Percentiles rank a stretch among this genome's conserved stretches.
Evolutionary conservation across 2,888 invertebrate genomes (phyloP).

Genomic region (Willowsia nigromaculata): DNA sequence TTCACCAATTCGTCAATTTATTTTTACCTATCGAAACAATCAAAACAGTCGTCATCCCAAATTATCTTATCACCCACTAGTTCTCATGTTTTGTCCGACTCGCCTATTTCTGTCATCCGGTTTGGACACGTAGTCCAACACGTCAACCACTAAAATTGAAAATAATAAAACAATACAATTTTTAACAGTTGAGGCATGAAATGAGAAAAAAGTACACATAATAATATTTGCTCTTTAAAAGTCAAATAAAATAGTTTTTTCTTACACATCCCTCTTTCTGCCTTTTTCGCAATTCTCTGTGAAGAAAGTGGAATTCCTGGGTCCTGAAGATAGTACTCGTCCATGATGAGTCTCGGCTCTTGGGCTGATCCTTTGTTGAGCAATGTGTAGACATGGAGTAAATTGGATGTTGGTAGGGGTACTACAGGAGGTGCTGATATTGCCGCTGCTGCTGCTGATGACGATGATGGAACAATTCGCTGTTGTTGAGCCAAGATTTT

Average conservation of each 20-base stretch:
- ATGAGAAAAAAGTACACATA: not conserved
- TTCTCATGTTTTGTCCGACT: conserved; percentile 64
- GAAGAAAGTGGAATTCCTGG: not conserved
- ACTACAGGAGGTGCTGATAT: not conserved
- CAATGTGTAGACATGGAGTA: conserved; percentile 55
- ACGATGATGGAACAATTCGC: not conserved
- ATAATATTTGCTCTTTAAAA: not conserved
- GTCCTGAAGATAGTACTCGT: conserved; percentile 46
- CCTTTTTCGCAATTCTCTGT: conserved; percentile 44
- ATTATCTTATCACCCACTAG: conserved; percentile 50
- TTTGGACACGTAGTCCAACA: conserved; percentile 61
- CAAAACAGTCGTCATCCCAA: not conserved
- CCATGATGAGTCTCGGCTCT: conserved; percentile 41
- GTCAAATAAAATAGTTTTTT: not conserved
- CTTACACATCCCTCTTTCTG: conserved; percentile 66
- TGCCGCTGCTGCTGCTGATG: not conserved
- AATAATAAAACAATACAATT: not conserved
- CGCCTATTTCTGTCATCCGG: conserved; percentile 60
- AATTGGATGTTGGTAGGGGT: conserved; percentile 23
- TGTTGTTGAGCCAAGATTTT: conserved; percentile 54
- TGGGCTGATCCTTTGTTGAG: conserved; percentile 56
- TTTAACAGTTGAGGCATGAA: not conserved
- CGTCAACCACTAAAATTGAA: conserved; percentile 50
- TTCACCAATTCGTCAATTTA: too few relatives aligned
- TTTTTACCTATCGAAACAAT: too few relatives aligned